Conservation (phyloP, 2,797 vertebrate genomes). For the Helostoma temminkii region DNA sequence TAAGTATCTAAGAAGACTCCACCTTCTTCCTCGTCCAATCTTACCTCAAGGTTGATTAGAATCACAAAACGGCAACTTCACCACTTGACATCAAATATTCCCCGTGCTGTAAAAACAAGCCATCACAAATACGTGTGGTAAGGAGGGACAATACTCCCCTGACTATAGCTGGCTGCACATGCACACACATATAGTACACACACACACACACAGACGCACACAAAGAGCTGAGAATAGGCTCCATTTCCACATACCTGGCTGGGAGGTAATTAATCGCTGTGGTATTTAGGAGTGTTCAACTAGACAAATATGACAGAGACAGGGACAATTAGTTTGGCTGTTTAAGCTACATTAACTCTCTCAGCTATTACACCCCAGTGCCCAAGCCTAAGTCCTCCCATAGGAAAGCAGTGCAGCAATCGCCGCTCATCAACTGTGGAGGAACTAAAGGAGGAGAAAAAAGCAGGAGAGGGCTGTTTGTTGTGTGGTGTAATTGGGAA, state of each 20-base stretch:
- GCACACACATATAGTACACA: conserved; percentile 9
- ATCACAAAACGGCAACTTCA: conserved; percentile 84
- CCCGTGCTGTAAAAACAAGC: conserved; percentile 81
- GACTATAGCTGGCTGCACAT: conserved; percentile 62
- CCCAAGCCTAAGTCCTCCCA: conserved; percentile 54
- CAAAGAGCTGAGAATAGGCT: conserved; percentile 6
- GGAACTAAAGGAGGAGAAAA: conserved; percentile 64
- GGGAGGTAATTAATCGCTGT: conserved; percentile 97
- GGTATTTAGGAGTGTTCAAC: conserved; percentile 98
- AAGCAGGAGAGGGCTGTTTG: conserved; percentile 90
- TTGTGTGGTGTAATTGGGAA: conserved; percentile 94
- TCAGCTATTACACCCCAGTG: conserved; percentile 89
- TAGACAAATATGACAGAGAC: conserved; percentile 99
- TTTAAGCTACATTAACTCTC: conserved; percentile 99
- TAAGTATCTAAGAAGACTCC: no score
- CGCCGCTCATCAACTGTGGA: conserved; percentile 88
- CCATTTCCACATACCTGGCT: conserved; percentile 89
- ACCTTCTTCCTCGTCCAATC: background rate
- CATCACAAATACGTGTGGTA: conserved; percentile 85
- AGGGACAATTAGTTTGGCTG: conserved; percentile 97
- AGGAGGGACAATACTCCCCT: conserved; percentile 84
- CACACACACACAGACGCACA: conserved; percentile 41
- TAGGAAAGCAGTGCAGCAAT: conserved; percentile 87
- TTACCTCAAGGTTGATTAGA: conserved; percentile 87
- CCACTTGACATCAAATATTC: conserved; percentile 87